Percentiles rank a stretch among this genome's conserved stretches.
These are phyloP conservation scores for Nestor notabilis DNA, from an alignment of 2,113 vertebrate species.

Conservation along the genomic window DNA sequence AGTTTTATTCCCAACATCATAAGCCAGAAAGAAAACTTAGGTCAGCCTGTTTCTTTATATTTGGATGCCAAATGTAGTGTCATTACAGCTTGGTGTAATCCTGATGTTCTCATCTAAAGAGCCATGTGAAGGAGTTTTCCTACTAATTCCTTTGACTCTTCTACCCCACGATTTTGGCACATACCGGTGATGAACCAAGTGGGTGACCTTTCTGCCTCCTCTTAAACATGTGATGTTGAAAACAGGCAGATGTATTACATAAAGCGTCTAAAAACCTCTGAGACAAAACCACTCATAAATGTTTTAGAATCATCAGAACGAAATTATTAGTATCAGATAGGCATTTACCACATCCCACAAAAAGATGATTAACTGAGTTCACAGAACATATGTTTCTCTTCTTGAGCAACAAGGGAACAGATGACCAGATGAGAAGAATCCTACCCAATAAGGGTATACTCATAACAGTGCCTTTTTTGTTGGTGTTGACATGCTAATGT, in stretches of 20 bases:
- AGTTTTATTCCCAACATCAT: neutral
- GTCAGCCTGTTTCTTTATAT: neutral
- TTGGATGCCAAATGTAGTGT: neutral
- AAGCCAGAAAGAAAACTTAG: neutral
- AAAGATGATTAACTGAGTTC: neutral
- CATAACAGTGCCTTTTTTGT: rapidly evolving
- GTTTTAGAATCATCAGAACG: neutral
- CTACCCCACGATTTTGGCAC: rapidly evolving
- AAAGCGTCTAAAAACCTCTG: neutral
- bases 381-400: neutral
- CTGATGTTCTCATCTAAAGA: neutral
- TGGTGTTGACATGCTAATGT: rapidly evolving
- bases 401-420: rapidly evolving
- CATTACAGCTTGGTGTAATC: neutral
- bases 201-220: neutral
- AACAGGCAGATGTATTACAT: neutral
- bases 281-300: neutral
- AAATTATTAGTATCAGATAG: neutral
- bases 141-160: neutral
- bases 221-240: neutral
- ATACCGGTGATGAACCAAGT: neutral
- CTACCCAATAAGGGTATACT: rapidly evolving
- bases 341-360: neutral
- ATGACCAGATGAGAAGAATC: neutral
- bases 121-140: neutral